A percentile compares a stretch with the other conserved stretches of the same genome.
Conservation (phyloP, 2,797 vertebrate genomes). For the Oreortyx pictus region DNA sequence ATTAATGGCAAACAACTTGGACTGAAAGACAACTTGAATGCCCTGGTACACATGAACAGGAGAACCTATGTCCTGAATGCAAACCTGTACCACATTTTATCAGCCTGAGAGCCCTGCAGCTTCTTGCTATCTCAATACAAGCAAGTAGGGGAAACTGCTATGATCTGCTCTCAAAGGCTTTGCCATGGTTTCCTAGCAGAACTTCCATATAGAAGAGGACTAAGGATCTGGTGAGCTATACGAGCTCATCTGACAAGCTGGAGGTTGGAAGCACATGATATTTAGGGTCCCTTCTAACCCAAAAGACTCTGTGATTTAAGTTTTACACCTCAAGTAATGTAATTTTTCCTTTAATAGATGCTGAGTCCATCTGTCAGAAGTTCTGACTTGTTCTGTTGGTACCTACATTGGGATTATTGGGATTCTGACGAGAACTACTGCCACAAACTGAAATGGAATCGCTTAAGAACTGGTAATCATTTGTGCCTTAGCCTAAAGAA, state of each 20-base stretch:
- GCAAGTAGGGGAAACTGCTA: fast-evolving
- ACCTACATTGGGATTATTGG: no score
- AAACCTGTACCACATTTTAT: fast-evolving
- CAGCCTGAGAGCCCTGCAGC: fast-evolving
- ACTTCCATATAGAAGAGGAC: neutral
- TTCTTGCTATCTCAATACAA: neutral
- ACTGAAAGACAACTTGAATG: neutral
- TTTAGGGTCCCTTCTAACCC: neutral
- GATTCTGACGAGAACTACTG: neutral
- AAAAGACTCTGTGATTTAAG: no score
- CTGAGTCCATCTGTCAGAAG: neutral
- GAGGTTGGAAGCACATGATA: neutral
- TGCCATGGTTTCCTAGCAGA: neutral
- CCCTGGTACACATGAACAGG: fast-evolving
- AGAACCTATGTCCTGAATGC: neutral
- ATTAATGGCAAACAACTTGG: neutral
- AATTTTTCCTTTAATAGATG: neutral
- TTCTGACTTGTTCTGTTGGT: neutral
- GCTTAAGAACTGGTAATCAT: neutral
- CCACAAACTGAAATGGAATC: neutral
- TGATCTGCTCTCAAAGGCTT: neutral
- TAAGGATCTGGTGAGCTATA: neutral
- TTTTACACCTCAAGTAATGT: fast-evolving
- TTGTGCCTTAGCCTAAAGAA: neutral
- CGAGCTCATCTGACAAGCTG: neutral